Percentiles rank a stretch among this genome's conserved stretches.
These are phyloP conservation scores for Coluber constrictor DNA, from an alignment of 2,797 vertebrate genomes.

Conservation along the genomic window DNA sequence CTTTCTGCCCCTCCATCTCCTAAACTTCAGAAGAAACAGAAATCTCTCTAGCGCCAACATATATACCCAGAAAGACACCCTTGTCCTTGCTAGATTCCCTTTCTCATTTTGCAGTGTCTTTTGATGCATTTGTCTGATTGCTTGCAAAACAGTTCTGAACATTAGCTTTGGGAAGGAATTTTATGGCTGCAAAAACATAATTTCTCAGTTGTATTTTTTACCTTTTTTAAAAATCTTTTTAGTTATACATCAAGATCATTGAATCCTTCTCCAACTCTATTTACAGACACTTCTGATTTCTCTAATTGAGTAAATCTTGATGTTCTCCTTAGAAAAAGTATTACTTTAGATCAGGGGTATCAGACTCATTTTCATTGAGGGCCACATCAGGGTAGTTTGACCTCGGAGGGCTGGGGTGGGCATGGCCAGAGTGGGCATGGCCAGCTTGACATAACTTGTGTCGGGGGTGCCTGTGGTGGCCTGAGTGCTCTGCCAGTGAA, in stretches of 20 bases:
- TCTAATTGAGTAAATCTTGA: too few species aligned
- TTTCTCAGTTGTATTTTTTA: neutral
- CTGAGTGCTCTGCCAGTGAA: too few species aligned
- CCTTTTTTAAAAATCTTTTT: neutral
- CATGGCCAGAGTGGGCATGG: too few species aligned
- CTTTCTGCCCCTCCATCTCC: neutral
- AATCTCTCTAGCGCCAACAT: neutral
- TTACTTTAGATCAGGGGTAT: neutral
- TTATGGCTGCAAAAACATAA: neutral
- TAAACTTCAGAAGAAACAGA: neutral
- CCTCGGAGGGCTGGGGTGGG: too few species aligned
- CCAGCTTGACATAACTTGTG: too few species aligned
- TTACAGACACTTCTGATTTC: slow-evolving; percentile 13
- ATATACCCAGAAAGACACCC: neutral
- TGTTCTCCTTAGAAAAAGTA: neutral
- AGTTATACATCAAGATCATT: neutral
- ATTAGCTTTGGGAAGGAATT: neutral
- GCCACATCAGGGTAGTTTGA: too few species aligned
- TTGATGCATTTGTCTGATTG: neutral
- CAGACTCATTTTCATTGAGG: too few species aligned
- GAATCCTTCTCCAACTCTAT: neutral
- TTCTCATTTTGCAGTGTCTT: neutral
- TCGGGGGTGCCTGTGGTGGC: too few species aligned
- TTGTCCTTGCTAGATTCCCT: neutral
- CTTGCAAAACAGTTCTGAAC: neutral